phyloP scores from a whole-genome alignment of 2,888 invertebrate genomes.

The Onchidella celtica region DNA sequence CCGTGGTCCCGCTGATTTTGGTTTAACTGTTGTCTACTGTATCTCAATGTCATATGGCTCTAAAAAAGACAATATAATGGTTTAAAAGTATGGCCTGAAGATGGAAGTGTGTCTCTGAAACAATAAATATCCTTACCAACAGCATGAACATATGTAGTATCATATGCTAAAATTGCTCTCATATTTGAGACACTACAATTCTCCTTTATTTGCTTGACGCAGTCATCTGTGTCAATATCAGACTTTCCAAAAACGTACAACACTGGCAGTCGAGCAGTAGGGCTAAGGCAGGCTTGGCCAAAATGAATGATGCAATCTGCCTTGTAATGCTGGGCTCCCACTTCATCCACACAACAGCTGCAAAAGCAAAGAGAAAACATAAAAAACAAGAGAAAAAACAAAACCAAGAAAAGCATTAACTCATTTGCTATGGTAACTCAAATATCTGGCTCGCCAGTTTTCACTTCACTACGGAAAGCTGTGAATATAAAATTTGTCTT shows the following conservation, averaged over 20 bases:
- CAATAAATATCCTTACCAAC: slow-evolving; percentile 62
- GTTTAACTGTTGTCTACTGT: no score
- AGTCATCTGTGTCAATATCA: slow-evolving; percentile 82
- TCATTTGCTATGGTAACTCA: no score
- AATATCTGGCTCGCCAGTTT: no score
- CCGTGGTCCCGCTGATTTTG: no score
- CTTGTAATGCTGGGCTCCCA: slow-evolving; percentile 92
- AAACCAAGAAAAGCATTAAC: no score
- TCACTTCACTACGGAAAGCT: no score
- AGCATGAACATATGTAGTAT: slow-evolving; percentile 78
- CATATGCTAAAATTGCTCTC: slow-evolving; percentile 79
- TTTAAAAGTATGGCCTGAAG: no score
- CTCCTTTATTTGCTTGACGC: slow-evolving; percentile 68
- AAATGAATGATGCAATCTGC: slow-evolving; percentile 94
- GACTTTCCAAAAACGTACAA: slow-evolving; percentile 81
- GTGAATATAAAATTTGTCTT: no score
- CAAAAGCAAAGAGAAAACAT: slow-evolving; percentile 66
- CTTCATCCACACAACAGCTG: slow-evolving; percentile 94
- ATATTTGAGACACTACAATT: slow-evolving; percentile 61
- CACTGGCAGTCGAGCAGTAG: slow-evolving; percentile 87
- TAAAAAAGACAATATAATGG: no score
- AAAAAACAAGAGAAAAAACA: neutral
- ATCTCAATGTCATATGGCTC: no score
- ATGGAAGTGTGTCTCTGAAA: no score
- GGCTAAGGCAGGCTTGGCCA: slow-evolving; percentile 92